phyloP scores from a whole-genome alignment of 1,140 invertebrate genomes.

The Lasioglossum albipes region DNA sequence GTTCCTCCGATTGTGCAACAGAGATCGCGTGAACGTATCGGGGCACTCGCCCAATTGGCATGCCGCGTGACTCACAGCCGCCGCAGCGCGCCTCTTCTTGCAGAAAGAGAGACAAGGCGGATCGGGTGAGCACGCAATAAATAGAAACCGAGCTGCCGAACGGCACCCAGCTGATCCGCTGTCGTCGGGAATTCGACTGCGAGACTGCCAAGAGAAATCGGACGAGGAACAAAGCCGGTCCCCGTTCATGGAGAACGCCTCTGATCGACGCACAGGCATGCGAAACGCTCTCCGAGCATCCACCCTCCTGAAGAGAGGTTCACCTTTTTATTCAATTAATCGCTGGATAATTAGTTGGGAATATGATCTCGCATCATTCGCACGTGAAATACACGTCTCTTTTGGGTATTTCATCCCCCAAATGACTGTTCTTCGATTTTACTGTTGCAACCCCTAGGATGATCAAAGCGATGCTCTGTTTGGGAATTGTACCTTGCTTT shows the following conservation, averaged over 20 bases:
- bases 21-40: slow-evolving; percentile 35
- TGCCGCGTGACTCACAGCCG: slow-evolving; percentile 49
- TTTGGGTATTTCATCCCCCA: too few relatives aligned
- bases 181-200: slow-evolving; percentile 19
- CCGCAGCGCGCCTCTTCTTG: slow-evolving; percentile 28
- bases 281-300: too few relatives aligned
- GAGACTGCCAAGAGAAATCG: slow-evolving; percentile 13
- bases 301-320: too few relatives aligned
- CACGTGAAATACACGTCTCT: too few relatives aligned
- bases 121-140: slow-evolving; percentile 53
- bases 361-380: too few relatives aligned
- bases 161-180: slow-evolving; percentile 35
- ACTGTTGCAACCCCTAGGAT: too few relatives aligned
- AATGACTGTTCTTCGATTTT: too few relatives aligned
- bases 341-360: too few relatives aligned
- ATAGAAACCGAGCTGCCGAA: slow-evolving; percentile 56
- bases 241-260: slow-evolving; percentile 12
- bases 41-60: slow-evolving; percentile 63
- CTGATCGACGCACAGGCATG: neutral
- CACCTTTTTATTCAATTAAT: too few relatives aligned
- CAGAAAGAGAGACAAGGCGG: slow-evolving; percentile 48
- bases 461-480: too few relatives aligned
- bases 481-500: too few relatives aligned
- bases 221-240: neutral
- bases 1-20: slow-evolving; percentile 44